A percentile compares a stretch with the other conserved stretches of the same genome.
These are phyloP conservation scores for Spatulosminthurus flaviceps DNA, from an alignment of 2,888 invertebrate genomes.

Conservation along the genomic window DNA sequence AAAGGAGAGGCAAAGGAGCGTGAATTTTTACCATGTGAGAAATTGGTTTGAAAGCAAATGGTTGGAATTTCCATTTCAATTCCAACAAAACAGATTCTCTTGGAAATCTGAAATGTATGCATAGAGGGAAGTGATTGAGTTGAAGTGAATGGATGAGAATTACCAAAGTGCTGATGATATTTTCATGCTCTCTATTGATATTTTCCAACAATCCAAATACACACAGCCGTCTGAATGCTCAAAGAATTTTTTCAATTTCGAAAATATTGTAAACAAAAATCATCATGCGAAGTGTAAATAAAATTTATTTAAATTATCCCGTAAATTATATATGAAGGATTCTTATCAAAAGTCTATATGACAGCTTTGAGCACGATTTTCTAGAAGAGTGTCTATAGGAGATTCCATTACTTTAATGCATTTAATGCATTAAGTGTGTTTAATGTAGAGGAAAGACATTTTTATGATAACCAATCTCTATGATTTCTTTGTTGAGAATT, in stretches of 20 bases:
- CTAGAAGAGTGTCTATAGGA: background rate
- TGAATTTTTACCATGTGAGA: background rate
- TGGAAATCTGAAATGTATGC: no score
- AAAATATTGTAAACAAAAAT: conserved; percentile 12
- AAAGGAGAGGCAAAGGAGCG: background rate
- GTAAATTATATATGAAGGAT: conserved; percentile 7
- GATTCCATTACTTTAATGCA: no score
- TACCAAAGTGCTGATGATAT: background rate
- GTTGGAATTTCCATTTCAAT: conserved; percentile 12
- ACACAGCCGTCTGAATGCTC: background rate
- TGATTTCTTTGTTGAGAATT: background rate
- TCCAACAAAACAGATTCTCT: no score
- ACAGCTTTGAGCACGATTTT: background rate
- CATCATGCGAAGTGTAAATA: background rate
- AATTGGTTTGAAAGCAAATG: conserved; percentile 11
- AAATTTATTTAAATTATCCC: conserved; percentile 2
- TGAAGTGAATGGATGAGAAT: background rate
- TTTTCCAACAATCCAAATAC: background rate
- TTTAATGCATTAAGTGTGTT: no score
- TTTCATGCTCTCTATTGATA: background rate
- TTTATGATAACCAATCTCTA: background rate
- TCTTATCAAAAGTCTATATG: background rate
- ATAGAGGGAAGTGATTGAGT: no score
- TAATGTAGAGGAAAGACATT: no score
- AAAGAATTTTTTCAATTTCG: background rate